Evolutionary conservation across 2,797 vertebrate genomes (phyloP).

Genomic region (Apogon hyalosoma): DNA sequence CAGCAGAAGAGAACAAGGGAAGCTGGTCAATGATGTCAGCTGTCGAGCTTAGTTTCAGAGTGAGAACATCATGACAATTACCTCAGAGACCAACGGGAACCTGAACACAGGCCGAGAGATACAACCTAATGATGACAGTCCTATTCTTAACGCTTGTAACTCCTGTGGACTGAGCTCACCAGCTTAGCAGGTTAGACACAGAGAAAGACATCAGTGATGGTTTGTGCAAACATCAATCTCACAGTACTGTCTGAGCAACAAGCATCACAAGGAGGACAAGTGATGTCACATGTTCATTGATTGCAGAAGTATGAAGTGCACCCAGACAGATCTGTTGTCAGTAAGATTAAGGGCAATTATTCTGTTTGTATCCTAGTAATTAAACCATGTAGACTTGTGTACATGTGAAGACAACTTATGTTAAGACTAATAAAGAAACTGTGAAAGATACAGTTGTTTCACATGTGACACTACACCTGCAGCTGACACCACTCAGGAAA

Average conservation of each 20-base stretch:
- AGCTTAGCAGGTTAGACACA: conserved; percentile 19
- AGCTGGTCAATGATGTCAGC: conserved; percentile 56
- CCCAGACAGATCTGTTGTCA: conserved; percentile 55
- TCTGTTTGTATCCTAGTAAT: conserved; percentile 40
- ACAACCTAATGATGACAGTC: conserved; percentile 31
- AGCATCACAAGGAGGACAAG: conserved; percentile 58
- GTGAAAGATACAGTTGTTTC: conserved; percentile 17
- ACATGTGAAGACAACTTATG: not conserved
- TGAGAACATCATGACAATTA: conserved; percentile 54
- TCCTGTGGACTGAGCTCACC: conserved; percentile 30
- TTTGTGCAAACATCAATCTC: conserved; percentile 69
- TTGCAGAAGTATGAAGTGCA: conserved; percentile 54
- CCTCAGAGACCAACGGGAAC: conserved; percentile 40
- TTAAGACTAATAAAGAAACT: conserved; percentile 21
- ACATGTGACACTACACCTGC: conserved; percentile 26
- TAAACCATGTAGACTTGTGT: conserved; percentile 16
- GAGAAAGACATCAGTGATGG: conserved; percentile 43
- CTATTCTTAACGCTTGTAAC: conserved; percentile 43
- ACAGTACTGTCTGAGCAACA: conserved; percentile 44
- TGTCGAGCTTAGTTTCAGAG: conserved; percentile 54
- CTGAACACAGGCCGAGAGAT: conserved; percentile 31
- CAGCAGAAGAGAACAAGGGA: conserved; percentile 25
- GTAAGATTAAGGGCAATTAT: conserved; percentile 42
- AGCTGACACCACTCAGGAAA: conserved; percentile 16
- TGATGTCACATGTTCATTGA: conserved; percentile 53